These are phyloP conservation scores for Xyrichtys novacula DNA, from an alignment of 2,797 vertebrate species.

Conservation along the genomic window DNA sequence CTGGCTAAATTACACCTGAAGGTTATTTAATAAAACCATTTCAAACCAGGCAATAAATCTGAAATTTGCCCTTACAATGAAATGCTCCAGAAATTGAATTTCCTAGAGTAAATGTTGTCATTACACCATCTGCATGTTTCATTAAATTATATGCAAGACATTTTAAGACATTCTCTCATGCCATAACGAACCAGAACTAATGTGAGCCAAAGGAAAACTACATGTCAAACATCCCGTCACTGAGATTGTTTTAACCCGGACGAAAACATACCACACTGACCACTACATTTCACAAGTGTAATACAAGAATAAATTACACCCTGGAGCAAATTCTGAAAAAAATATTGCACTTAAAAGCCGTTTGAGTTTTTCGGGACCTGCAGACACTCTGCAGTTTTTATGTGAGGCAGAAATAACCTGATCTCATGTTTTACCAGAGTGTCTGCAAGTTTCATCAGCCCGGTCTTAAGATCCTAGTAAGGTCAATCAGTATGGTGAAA, in stretches of 20 bases:
- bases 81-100: slow-evolving; percentile 1
- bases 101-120: not conserved
- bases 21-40: slow-evolving; percentile 43
- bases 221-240: slow-evolving; percentile 24
- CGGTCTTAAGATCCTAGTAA: slow-evolving; percentile 17
- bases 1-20: slow-evolving; percentile 32
- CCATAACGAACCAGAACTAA: slow-evolving; percentile 17
- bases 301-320: slow-evolving; percentile 31
- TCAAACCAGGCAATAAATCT: too few relatives aligned
- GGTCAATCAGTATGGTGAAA: slow-evolving; percentile 33
- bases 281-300: slow-evolving; percentile 40
- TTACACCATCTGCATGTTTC: slow-evolving; percentile 5
- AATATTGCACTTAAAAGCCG: slow-evolving; percentile 31
- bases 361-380: slow-evolving; percentile 17
- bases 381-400: slow-evolving; percentile 17
- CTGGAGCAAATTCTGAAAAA: slow-evolving; percentile 17
- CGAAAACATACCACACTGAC: slow-evolving; percentile 22
- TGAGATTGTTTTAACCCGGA: slow-evolving; percentile 24
- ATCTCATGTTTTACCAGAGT: slow-evolving; percentile 53
- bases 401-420: slow-evolving; percentile 29
- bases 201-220: slow-evolving; percentile 11
- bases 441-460: slow-evolving; percentile 60
- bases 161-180: not conserved
- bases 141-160: slow-evolving; percentile 8
- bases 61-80: slow-evolving; percentile 3